Conservation (phyloP, 2,113 vertebrate species). For the Nothocercus nigrocapillus region DNA sequence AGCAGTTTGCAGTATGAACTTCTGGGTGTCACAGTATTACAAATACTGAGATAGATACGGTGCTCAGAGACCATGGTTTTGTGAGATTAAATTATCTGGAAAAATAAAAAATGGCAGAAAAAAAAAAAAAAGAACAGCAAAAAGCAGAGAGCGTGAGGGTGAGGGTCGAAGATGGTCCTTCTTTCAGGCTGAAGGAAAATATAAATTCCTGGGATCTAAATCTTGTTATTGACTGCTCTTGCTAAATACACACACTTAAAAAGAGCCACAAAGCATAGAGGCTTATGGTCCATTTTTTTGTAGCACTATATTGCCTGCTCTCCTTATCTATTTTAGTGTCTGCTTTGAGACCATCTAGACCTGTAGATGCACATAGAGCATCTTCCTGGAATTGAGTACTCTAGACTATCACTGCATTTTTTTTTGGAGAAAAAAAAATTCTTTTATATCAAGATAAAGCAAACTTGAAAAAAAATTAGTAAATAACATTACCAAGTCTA, state of each 20-base stretch:
- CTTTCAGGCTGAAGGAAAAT: not conserved
- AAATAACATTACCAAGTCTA: not conserved
- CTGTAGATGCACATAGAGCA: not conserved
- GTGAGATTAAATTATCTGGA: not conserved
- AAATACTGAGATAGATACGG: not conserved
- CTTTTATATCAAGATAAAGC: not conserved
- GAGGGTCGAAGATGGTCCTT: not conserved
- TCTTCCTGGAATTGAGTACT: not conserved
- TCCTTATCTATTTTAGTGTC: not conserved
- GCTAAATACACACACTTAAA: not conserved
- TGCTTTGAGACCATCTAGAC: not conserved
- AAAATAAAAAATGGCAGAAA: not conserved
- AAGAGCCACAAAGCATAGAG: not conserved
- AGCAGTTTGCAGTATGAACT: not conserved
- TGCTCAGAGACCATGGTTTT: not conserved
- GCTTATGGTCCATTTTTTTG: not conserved
- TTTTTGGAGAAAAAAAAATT: not conserved
- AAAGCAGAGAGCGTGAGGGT: not conserved
- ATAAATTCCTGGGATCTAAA: not conserved
- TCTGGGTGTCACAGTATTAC: not conserved
- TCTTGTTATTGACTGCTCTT: not conserved
- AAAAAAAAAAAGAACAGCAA: too few relatives aligned
- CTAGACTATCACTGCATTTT: not conserved
- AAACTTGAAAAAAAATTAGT: not conserved
- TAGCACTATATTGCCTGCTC: not conserved